Evolutionary conservation across 2,888 invertebrate species (phyloP), one percentile per base, ranked within the genome.

Genomic region (Aphidoletes aphidimyza): DNA sequence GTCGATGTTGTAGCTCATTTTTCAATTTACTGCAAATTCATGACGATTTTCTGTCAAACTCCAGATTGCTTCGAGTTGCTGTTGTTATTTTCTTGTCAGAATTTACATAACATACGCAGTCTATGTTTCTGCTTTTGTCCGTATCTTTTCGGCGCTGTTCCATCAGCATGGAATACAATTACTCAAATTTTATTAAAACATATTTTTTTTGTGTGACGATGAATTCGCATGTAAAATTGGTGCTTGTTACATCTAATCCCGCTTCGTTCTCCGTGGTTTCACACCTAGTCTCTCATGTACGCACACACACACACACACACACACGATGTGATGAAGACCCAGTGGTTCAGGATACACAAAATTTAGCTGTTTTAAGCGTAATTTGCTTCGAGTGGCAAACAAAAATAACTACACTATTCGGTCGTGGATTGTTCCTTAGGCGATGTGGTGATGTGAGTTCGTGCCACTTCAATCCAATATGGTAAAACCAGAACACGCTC

Each of bases 1-100:
- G 26, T 69, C 34, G 30, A 69, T 69, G 26, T 69, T 2, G 11
- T 14, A 26, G 17, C 30, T 69, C 69, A 69, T 69, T 69, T 69
- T 69, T 34, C 69, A 69, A 69, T 69, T 69, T 69, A 69, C 30
- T 69, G 69, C 69, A 34, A 11, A 30, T 69, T 69, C 69, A 69
- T 14, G 69, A 6, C 69, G 69, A 30, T 69, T 69, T 30, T 54
- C 19, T 19, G 14, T 2, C 14, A 26, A 11, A 22, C 14, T 5
- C 6, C n/a, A 54, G 11, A 19, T 8, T 9, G 49, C 19, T 49
- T 49, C 17, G 9, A 49, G 19, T 17, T 9, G 11, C 11, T 19
- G 17, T 49, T 19, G 49, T 3, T 3, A 49, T 49, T 3, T 19
- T 3, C 17, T 49, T 49, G 49, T 11, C 42, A 49, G 49, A 19